Evolutionary conservation across 2,888 invertebrate genomes (phyloP), one percentile per base, ranked within the genome.

Genomic region (Drosophila ustulata): DNA sequence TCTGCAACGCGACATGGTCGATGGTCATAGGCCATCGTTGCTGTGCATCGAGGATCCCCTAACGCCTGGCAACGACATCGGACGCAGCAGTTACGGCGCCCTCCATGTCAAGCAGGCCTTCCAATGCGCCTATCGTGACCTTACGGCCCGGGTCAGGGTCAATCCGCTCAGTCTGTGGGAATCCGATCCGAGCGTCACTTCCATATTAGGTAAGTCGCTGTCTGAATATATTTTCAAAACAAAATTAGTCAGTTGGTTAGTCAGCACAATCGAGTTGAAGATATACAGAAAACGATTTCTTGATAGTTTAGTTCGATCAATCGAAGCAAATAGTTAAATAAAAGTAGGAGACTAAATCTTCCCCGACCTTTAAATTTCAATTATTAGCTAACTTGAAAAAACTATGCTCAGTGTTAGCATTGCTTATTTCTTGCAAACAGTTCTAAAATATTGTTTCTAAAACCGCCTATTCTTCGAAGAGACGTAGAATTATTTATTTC

Each of bases 21-120:
- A 98, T 92, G 98, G 98, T 0, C 97, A 98, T 93, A 94, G 98
- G 51, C 98, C 98, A 25, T 98, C 98, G 74, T 93, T 99, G 91
- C 93, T 99, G 75, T 99, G 98, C 92, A 99, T 99, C 85, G 99
- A 99, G 93, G 99, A 99, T 94, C 99, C 99, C 25, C 94, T 99
- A 46, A 97, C 97, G 72, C 95, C 98, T 13, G 98, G 96, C 78
- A 99, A 99, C 93, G 99, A 99, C 93, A 99, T 99, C 92, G 99
- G 99, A 7, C 95, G 98, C 83, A 98, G 98, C 92, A 98, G 98
- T 89, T 99, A 98, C 93, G 98, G 93, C 13, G 93, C 92, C 43
- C 80, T 93, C 41, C 92, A 94, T 92, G 96, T 97, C 18, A 96
- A 97, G 92, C 96, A 97, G 93, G 98, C 99, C 70, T 99, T 99